phyloP scores from a whole-genome alignment of 2,888 invertebrate genomes.

The Molanna angustata region DNA sequence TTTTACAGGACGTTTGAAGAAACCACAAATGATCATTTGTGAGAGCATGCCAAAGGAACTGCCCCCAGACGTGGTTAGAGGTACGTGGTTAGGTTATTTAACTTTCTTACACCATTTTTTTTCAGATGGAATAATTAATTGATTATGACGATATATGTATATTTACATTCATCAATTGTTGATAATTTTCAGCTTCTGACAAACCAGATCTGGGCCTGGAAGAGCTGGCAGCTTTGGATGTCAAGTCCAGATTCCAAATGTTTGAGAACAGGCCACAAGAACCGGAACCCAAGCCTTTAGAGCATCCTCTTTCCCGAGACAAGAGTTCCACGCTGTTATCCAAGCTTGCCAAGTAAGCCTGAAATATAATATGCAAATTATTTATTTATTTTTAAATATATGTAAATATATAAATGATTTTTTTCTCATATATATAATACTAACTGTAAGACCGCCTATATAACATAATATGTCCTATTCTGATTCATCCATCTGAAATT shows the following conservation, averaged over 20 bases:
- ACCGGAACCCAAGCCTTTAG: slow-evolving; percentile 37
- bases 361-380: too few relatives aligned
- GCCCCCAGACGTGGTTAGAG: slow-evolving; percentile 90
- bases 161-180: too few relatives aligned
- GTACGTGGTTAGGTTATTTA: slow-evolving; percentile 48
- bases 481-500: too few relatives aligned
- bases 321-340: slow-evolving; percentile 72
- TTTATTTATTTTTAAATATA: too few relatives aligned
- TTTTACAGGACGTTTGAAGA: slow-evolving; percentile 63
- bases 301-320: slow-evolving; percentile 42
- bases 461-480: too few relatives aligned
- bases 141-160: not conserved
- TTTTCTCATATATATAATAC: too few relatives aligned
- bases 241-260: slow-evolving; percentile 80
- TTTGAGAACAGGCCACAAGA: slow-evolving; percentile 65
- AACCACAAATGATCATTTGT: slow-evolving; percentile 85
- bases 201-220: slow-evolving; percentile 83
- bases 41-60: slow-evolving; percentile 88
- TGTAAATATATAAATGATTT: too few relatives aligned
- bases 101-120: not conserved
- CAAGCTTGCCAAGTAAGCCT: slow-evolving; percentile 72
- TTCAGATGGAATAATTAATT: not conserved
- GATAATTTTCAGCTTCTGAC: slow-evolving; percentile 65
- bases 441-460: too few relatives aligned
- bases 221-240: slow-evolving; percentile 76